These are phyloP conservation scores for Tragelaphus oryx DNA, from an alignment of 2,797 vertebrate species.

Conservation along the genomic window DNA sequence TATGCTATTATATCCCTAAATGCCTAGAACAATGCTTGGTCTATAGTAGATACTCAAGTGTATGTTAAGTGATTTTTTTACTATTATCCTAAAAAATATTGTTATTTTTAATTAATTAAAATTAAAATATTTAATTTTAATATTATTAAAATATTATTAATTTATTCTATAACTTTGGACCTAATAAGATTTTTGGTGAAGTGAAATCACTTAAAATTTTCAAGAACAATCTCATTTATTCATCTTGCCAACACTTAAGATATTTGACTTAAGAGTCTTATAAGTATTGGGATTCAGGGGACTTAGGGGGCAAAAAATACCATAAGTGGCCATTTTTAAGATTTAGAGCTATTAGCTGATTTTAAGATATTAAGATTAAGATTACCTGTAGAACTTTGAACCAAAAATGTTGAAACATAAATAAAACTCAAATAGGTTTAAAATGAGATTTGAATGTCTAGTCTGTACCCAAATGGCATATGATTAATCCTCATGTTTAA, in stretches of 20 bases:
- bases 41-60: neutral
- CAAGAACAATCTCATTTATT: neutral
- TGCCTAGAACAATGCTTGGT: neutral
- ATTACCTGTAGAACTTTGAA: slow-evolving; percentile 38
- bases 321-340: slow-evolving; percentile 1
- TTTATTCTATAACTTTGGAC: neutral
- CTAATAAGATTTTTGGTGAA: slow-evolving; percentile 12
- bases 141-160: neutral
- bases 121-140: neutral
- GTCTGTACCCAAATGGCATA: slow-evolving; percentile 52
- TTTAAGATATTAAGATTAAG: slow-evolving; percentile 12
- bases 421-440: slow-evolving; percentile 50
- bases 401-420: slow-evolving; percentile 33
- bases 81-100: neutral
- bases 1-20: neutral
- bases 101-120: neutral
- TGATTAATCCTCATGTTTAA: slow-evolving; percentile 64
- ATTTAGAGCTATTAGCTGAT: slow-evolving; percentile 30
- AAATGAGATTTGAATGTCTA: slow-evolving; percentile 58
- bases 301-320: neutral
- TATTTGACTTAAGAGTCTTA: slow-evolving; percentile 5
- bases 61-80: neutral
- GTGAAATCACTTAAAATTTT: slow-evolving; percentile 21
- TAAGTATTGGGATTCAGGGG: neutral
- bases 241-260: neutral